A percentile compares a stretch with the other conserved stretches of the same genome.
These are phyloP conservation scores for Harpalus rufipes DNA, from an alignment of 2,888 invertebrate genomes.

Conservation along the genomic window DNA sequence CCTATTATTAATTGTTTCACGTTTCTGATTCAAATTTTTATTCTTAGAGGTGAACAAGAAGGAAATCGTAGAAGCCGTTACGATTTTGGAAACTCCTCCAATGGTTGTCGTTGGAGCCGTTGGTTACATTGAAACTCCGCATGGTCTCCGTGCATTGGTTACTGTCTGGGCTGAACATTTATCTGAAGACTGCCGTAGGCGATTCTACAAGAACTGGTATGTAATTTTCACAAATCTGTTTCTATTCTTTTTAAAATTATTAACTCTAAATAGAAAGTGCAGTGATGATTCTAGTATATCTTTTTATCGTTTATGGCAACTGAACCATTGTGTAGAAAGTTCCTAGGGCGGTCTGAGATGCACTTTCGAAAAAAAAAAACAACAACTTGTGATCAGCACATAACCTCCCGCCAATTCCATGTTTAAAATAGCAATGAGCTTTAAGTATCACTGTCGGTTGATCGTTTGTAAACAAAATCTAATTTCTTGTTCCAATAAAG, in stretches of 20 bases:
- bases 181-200: constrained; percentile 97
- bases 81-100: constrained; percentile 98
- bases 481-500: too few species aligned
- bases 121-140: constrained; percentile 99
- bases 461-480: too few species aligned
- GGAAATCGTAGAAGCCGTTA: constrained; percentile 99
- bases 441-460: too few species aligned
- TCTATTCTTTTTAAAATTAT: constrained; percentile 4
- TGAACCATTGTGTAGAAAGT: constrained; percentile 82
- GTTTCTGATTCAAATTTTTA: constrained; percentile 27
- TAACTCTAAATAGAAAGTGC: background rate
- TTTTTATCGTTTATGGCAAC: constrained; percentile 82
- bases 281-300: constrained; percentile 82
- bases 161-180: constrained; percentile 99
- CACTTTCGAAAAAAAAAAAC: constrained; percentile 21
- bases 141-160: constrained; percentile 95
- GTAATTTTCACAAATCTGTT: constrained; percentile 68
- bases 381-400: too few species aligned
- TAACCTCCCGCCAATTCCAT: too few species aligned
- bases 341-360: constrained; percentile 88
- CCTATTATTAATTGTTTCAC: background rate
- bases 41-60: constrained; percentile 97
- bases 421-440: too few species aligned
- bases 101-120: constrained; percentile 98
- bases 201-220: constrained; percentile 99